Base-by-base conservation (phyloP, 1,140 invertebrate species). In the Hormaphis cornu region DNA sequence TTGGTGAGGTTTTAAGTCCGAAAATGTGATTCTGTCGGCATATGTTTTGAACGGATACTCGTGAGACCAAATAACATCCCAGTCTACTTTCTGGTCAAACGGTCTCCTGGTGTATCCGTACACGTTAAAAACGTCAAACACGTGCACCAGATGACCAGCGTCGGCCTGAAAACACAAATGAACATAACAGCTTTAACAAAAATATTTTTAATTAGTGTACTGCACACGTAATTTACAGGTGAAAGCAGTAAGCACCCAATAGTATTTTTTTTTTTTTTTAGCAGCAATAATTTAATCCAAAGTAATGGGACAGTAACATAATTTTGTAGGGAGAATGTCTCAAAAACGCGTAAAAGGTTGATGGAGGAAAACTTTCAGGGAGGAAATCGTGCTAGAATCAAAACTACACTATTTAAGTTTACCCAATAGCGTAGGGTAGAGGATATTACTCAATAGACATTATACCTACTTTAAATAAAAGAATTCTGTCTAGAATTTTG, bases 1-100 rank as follows among this genome's bases (percentile, higher is more conserved):
- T 76, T 95, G 92, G 79, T 90, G 79, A 8, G 82, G 75, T 74
- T 86, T 85, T 16, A 95, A 76, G 73, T 82, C 82, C 69, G 80
- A 82, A 50, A 66, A 66, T 18, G 0, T 16, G 12, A 91, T 75
- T 71, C 82, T 76, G 0, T 82, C 75, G 28, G 84, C 80, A 3
- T 90, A 74, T 1, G 77, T 78, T 46, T 81, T 80, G 75, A 95
- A 97, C 3, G 93, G 94, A 78, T 94, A 97, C 75, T 95, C 90
- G 78, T 96, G 91, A 2, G 92, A 86, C 95, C 95, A 98, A 6
- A 97, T 76, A 4, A 97, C 79, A 76, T 89, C 85, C 92, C 93
- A 97, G n/a, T 87, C 79, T 0, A 80, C 79, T 9, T 82, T 77
- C 69, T 85, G 82, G 7, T 78, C 80, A 9, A 72, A 61, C 4